Evolutionary conservation across 2,888 invertebrate genomes (phyloP), one percentile per base, ranked within the genome.

Genomic region (Oligia strigilis): DNA sequence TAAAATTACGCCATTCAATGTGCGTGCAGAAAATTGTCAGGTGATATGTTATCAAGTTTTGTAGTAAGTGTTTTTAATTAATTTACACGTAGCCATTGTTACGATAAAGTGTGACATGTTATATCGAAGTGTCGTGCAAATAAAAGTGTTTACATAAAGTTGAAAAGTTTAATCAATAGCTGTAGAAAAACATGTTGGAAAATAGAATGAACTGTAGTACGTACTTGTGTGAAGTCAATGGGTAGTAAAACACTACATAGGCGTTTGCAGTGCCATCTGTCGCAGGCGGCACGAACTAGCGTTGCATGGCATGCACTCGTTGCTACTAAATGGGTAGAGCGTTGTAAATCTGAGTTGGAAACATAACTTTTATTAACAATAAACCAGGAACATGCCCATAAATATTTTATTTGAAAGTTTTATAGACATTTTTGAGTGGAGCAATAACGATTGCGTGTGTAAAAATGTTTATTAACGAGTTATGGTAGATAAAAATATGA

Each of bases 181-280:
- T 19, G 9, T 62, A 58, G 55, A 73, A 73, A 62, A 81, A 72
- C 36, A 14, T 52, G 52, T 1, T 60, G 23, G 46, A 60, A 66
- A 55, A 49, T 84, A 46, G 36, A 80, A 73, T 65, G 14, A 73
- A 46, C n/a, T 46, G 23, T 64, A 46, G 29, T 36, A 64, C 11
- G 23, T 43, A 23, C 60, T 60, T 67, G 40, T 46, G 36, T 62
- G 14, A 58, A 72, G 17, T 29, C 43, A 72, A 77, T 72, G 52
- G 36, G 9, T 49, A 52, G n/a, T 75, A 29, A 64, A 75, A 67
- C 23, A 14, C 23, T 46, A 62, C 40, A 3, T 60, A 60, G 23
- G 72, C 75, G 72, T 43, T 65, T 43, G 43, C 36, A 82, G 75
- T 77, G 87, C 85, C 87, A 87, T 87, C 87, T 87, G 60, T 76